A percentile compares a stretch with the other conserved stretches of the same genome.
Evolutionary conservation across 2,888 invertebrate genomes (phyloP).

Genomic region (Drosophila robusta): DNA sequence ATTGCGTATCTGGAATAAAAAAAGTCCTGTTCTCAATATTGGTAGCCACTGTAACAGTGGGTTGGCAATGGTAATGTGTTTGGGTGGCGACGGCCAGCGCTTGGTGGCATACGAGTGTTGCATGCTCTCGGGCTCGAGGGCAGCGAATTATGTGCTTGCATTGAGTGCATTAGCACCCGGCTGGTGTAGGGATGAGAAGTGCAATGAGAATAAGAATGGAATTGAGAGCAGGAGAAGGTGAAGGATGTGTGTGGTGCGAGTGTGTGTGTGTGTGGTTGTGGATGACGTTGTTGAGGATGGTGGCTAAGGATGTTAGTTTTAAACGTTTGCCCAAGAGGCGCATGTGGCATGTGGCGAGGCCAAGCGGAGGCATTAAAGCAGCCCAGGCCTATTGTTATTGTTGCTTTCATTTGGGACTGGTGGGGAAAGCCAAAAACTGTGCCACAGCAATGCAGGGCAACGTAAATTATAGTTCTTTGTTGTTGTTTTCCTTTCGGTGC

Average conservation of each 20-base stretch:
- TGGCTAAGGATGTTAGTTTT: constrained; percentile 73
- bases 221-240: constrained; percentile 1
- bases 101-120: constrained; percentile 62
- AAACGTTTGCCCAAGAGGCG: constrained; percentile 70
- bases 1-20: neutral
- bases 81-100: constrained; percentile 15
- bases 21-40: neutral
- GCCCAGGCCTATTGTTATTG: constrained; percentile 46
- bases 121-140: constrained; percentile 64
- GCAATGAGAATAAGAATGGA: constrained; percentile 34
- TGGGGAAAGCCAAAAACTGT: constrained; percentile 57
- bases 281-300: constrained; percentile 7
- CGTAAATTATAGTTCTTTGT: constrained; percentile 56
- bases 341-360: constrained; percentile 45
- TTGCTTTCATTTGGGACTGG: constrained; percentile 27
- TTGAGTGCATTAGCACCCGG: constrained; percentile 78
- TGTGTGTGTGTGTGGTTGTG: neutral
- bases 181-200: constrained; percentile 37
- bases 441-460: constrained; percentile 68
- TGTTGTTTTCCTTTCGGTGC: constrained; percentile 21
- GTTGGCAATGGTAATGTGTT: constrained; percentile 29
- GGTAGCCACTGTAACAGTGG: constrained; percentile 41
- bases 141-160: constrained; percentile 78
- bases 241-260: constrained; percentile 1
- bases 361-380: constrained; percentile 58